A percentile compares a stretch with the other conserved stretches of the same genome.
Conservation (phyloP, 2,113 vertebrate genomes). For the Gorsachius goisagi region DNA sequence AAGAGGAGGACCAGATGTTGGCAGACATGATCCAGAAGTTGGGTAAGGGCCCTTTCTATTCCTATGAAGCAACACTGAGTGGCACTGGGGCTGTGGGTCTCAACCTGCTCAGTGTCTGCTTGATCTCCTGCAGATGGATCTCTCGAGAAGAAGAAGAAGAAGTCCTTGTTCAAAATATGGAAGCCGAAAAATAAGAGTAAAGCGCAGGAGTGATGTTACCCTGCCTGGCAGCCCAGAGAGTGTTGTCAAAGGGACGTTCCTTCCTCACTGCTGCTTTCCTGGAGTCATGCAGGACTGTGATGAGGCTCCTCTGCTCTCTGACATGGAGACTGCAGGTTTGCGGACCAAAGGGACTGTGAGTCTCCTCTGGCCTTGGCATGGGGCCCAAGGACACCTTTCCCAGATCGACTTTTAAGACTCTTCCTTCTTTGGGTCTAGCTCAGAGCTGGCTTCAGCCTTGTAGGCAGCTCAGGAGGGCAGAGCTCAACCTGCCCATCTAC, state of each 20-base stretch:
- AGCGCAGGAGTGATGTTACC: slow-evolving; percentile 1
- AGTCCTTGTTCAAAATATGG: slow-evolving; percentile 61
- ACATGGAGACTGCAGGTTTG: background rate
- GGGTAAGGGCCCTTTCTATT: slow-evolving; percentile 69
- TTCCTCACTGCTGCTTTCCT: background rate
- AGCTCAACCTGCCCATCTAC: background rate
- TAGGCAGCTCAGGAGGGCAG: background rate
- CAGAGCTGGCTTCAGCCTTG: background rate
- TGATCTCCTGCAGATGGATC: slow-evolving; percentile 51
- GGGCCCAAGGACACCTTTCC: background rate
- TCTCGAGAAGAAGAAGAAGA: slow-evolving; percentile 56
- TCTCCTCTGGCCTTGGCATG: background rate
- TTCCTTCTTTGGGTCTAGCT: background rate
- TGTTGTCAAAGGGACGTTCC: background rate
- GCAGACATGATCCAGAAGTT: slow-evolving; percentile 88
- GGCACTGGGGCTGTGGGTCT: background rate
- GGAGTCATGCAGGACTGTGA: background rate
- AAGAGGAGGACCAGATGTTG: slow-evolving; percentile 89
- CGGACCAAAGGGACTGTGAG: background rate
- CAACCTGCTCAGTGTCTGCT: background rate
- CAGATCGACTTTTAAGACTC: background rate
- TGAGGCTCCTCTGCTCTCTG: background rate
- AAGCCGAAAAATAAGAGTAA: slow-evolving; percentile 52
- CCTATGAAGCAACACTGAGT: background rate
- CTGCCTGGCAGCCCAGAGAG: background rate